Evolutionary conservation across 1,140 invertebrate genomes (phyloP), one percentile per base, ranked within the genome.

Genomic region (Drosophila trapezifrons): DNA sequence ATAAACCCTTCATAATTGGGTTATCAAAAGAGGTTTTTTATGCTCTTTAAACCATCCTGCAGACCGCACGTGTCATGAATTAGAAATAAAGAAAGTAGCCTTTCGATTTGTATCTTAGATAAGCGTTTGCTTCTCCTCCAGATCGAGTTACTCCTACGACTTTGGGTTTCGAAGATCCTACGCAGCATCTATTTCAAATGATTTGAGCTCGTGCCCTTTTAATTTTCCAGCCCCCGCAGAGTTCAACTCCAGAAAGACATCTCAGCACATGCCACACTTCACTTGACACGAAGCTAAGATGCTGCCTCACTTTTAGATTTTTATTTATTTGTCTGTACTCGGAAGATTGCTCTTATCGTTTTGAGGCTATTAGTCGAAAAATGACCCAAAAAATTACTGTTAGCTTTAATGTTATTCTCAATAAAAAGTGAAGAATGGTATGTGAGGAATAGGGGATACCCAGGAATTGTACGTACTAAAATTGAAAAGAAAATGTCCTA

Each of bases 231-330:
- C 79, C 79, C 66, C 78, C 76, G 71, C 60, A 64, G 56, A 58
- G 49, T 62, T 60, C 46, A 80, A 2, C 15, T 45, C 52, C 62
- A 77, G 59, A 54, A 42, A 82, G 78, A 43, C 60, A 58, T 73
- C 69, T 66, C 55, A 82, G 75, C 75, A 62, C 78, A 87, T 70
- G 79, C 82, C 79, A 86, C 82, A 87, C 82, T 86, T 76, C 58
- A 78, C 46, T 71, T 85, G 81, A 76, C 76, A 84, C 57, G 60
- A 78, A 46, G 3, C 51, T 42, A 69, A 79, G 18, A 60, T 58
- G 58, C 35, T 69, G 63, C 58, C 56, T 47, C 65, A 59, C 46
- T 58, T 71, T 45, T 51, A 22, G 49, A 60, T 13, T 37, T 43
- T 47, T 57, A 45, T 55, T 59, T 55, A 49, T 49, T 73, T 64